A percentile compares a stretch with the other conserved stretches of the same genome.
These are phyloP conservation scores for Halisarca cf. caerulea DNA, from an alignment of 37 sponge, comb jelly and placozoan species.

Conservation along the genomic window DNA sequence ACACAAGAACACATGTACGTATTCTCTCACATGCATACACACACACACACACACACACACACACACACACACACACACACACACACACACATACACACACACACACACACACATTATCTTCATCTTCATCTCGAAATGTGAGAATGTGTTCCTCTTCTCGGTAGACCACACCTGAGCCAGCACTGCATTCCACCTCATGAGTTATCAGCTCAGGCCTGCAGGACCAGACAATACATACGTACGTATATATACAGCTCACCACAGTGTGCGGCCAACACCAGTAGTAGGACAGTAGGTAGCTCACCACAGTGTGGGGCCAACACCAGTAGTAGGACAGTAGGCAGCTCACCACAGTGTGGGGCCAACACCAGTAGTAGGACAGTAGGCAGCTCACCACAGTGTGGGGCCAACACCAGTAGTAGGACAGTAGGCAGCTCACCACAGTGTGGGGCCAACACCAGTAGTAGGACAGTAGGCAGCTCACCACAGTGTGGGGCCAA, in stretches of 20 bases:
- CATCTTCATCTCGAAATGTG: not conserved
- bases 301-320: too few species aligned
- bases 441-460: too few species aligned
- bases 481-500: too few species aligned
- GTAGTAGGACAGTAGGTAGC: too few species aligned
- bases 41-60: conserved; percentile 35
- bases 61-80: conserved; percentile 1
- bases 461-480: too few species aligned
- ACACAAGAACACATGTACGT: not conserved
- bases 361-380: too few species aligned
- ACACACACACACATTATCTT: not conserved
- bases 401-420: too few species aligned
- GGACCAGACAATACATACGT: not conserved
- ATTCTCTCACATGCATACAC: not conserved
- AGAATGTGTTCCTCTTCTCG: not conserved
- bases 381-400: too few species aligned
- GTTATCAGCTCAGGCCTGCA: not conserved
- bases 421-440: too few species aligned
- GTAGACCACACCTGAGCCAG: conserved; percentile 2
- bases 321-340: too few species aligned
- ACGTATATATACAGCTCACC: not conserved
- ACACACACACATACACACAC: not conserved
- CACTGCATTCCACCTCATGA: not conserved
- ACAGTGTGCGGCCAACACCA: not conserved
- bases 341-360: too few species aligned